Evolutionary conservation across 2,797 vertebrate species (phyloP).

Genomic region (Brachymystax lenok): DNA sequence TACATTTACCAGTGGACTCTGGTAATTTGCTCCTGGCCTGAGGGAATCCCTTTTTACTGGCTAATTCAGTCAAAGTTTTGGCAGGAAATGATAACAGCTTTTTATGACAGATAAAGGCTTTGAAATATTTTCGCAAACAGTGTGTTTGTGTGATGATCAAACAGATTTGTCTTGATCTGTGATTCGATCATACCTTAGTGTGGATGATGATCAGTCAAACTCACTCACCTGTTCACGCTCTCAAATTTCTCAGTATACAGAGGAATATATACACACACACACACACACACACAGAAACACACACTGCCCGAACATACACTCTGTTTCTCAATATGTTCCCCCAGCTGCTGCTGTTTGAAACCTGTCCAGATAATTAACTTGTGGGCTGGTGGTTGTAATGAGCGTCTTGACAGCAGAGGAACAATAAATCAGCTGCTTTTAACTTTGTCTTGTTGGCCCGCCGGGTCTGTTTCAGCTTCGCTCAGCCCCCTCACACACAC

Average conservation of each 20-base stretch:
- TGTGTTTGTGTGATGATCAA: too few species aligned
- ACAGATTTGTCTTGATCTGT: too few species aligned
- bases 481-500: background rate
- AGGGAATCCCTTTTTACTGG: constrained; percentile 58
- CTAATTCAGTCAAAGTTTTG: constrained; percentile 63
- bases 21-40: constrained; percentile 58
- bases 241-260: too few species aligned
- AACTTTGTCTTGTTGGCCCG: constrained; percentile 58
- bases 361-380: constrained; percentile 74
- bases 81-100: constrained; percentile 62
- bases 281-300: background rate
- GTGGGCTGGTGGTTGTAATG: constrained; percentile 56
- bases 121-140: too few species aligned
- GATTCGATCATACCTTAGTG: too few species aligned
- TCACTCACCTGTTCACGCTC: too few species aligned
- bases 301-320: constrained; percentile 46
- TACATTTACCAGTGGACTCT: constrained; percentile 29
- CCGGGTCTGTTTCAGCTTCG: constrained; percentile 43
- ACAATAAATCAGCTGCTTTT: constrained; percentile 59
- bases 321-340: constrained; percentile 38
- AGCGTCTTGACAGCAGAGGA: constrained; percentile 68
- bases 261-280: background rate
- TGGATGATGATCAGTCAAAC: too few species aligned
- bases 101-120: constrained; percentile 36
- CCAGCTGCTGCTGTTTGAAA: constrained; percentile 75